Evolutionary conservation across 2,888 invertebrate species (phyloP).

Genomic region (Eudemis profundana): DNA sequence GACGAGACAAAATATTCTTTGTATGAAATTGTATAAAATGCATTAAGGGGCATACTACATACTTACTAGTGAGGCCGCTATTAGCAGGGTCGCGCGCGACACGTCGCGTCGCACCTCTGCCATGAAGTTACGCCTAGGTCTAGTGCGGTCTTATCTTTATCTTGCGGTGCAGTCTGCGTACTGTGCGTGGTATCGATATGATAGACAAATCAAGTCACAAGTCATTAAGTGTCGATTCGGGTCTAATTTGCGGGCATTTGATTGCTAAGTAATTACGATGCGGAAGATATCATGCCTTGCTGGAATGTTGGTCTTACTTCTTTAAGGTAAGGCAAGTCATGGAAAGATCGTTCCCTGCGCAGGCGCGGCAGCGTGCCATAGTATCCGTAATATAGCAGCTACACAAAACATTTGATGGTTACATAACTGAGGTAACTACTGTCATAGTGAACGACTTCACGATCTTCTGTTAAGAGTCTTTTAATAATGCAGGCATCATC

Average conservation of each 20-base stretch:
- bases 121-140: no score
- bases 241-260: conserved; percentile 51
- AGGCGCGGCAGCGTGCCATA: conserved; percentile 90
- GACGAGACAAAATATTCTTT: no score
- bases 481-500: no score
- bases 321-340: conserved; percentile 90
- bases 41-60: no score
- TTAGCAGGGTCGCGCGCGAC: no score
- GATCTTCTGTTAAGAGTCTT: not conserved
- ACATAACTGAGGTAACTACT: not conserved
- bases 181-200: conserved; percentile 49
- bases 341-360: conserved; percentile 91
- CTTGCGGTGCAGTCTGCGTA: conserved; percentile 50
- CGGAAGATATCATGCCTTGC: conserved; percentile 64
- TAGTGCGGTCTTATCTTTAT: conserved; percentile 46
- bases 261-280: conserved; percentile 50
- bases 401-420: conserved; percentile 64
- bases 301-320: conserved; percentile 87
- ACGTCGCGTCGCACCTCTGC: no score
- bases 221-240: conserved; percentile 49
- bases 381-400: conserved; percentile 89
- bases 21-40: no score
- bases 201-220: conserved; percentile 38
- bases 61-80: no score
- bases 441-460: not conserved